Conservation (phyloP, 2,113 vertebrate species). For the Oncorhynchus masou region DNA sequence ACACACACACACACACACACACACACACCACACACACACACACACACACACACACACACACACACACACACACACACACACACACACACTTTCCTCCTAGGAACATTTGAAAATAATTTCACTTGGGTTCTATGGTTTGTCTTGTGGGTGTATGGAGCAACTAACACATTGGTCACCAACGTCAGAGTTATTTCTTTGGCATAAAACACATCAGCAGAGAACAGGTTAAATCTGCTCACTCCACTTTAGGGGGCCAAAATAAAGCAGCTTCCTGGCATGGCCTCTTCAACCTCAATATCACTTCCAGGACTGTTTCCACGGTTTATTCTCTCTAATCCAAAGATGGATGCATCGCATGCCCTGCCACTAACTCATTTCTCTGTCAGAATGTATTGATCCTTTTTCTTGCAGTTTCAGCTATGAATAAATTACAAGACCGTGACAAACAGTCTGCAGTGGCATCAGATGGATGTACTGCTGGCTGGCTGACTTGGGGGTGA, state of each 20-base stretch:
- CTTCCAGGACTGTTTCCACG: slow-evolving; percentile 9
- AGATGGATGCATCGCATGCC: slow-evolving; percentile 38
- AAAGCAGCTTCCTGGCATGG: slow-evolving; percentile 12
- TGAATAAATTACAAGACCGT: slow-evolving; percentile 65
- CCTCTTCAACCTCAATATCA: slow-evolving; percentile 36
- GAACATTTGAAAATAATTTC: no score
- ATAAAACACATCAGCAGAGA: not conserved
- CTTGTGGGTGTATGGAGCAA: not conserved
- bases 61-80: not conserved
- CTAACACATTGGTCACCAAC: not conserved
- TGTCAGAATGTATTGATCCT: slow-evolving; percentile 63
- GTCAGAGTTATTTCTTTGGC: no score
- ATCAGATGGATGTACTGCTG: slow-evolving; percentile 20
- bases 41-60: no score
- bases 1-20: no score
- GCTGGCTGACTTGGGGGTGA: not conserved
- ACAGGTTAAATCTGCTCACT: not conserved
- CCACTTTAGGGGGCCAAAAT: not conserved
- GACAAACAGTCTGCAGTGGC: slow-evolving; percentile 52
- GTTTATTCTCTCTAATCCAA: slow-evolving; percentile 14
- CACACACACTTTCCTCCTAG: not conserved
- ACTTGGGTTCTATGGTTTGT: no score
- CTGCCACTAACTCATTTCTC: slow-evolving; percentile 52
- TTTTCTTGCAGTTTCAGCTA: slow-evolving; percentile 43
- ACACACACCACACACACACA: no score